Evolutionary conservation across 2,888 invertebrate species (phyloP).

Genomic region (Rhogogaster chlorosoma): DNA sequence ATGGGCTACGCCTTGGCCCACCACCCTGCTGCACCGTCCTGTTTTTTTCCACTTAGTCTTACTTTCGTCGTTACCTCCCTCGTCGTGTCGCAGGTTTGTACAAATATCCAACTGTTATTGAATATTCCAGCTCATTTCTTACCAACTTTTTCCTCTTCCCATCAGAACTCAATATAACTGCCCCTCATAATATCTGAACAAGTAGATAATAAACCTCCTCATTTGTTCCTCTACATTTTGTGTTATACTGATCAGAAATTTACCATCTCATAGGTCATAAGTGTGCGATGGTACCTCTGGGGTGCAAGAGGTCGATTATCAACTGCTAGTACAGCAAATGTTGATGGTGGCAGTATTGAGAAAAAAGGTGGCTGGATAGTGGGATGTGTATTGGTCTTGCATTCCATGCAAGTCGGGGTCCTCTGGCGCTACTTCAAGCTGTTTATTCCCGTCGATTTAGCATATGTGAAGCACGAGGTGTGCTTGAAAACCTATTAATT

Average conservation of each 20-base stretch:
- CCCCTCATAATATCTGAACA: neutral
- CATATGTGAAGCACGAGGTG: conserved; percentile 91
- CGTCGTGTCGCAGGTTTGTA: conserved; percentile 85
- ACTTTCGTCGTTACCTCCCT: conserved; percentile 87
- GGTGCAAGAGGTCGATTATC: conserved; percentile 73
- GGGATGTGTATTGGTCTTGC: conserved; percentile 81
- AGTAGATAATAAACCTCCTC: neutral
- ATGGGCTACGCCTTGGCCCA: conserved; percentile 91
- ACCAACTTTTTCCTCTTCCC: neutral
- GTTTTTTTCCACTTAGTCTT: conserved; percentile 78
- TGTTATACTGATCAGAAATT: neutral
- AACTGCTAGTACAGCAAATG: conserved; percentile 57
- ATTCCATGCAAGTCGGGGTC: conserved; percentile 86
- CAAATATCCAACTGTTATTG: neutral
- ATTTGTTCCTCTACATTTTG: neutral
- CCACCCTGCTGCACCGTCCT: conserved; percentile 68
- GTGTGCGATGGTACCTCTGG: conserved; percentile 87
- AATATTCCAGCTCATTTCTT: neutral
- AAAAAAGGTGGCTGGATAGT: conserved; percentile 71
- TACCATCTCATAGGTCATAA: conserved; percentile 81
- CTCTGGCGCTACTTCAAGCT: conserved; percentile 91
- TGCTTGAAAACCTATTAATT: neutral
- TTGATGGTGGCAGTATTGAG: conserved; percentile 63
- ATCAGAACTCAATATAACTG: neutral
- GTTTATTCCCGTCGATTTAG: conserved; percentile 90